Evolutionary conservation across 2,113 vertebrate genomes (phyloP).

Genomic region (Blennius ocellaris): DNA sequence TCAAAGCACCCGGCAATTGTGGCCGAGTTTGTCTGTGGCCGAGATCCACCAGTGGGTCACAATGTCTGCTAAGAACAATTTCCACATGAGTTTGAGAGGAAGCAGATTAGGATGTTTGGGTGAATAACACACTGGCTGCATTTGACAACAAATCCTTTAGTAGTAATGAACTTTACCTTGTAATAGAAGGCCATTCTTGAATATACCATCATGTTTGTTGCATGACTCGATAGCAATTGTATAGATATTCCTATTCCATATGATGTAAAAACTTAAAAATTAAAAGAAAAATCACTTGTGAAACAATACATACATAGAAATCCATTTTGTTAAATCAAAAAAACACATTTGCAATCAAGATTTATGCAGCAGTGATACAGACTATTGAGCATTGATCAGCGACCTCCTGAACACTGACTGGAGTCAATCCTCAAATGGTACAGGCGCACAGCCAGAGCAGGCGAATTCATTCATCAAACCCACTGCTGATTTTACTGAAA

Average conservation of each 20-base stretch:
- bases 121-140: conserved; percentile 20
- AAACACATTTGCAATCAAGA: background rate
- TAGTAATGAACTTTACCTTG: background rate
- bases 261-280: too few species aligned
- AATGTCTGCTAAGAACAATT: conserved; percentile 40
- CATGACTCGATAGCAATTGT: too few species aligned
- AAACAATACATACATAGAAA: too few species aligned
- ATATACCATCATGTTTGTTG: too few species aligned
- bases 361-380: background rate
- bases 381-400: background rate
- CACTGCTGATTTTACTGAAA: conserved; percentile 28
- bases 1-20: conserved; percentile 37
- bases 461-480: conserved; percentile 20
- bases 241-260: too few species aligned
- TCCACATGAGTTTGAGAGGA: conserved; percentile 24
- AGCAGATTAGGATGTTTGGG: conserved; percentile 45
- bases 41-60: conserved; percentile 26
- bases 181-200: too few species aligned
- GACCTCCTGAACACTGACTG: background rate
- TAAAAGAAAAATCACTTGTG: too few species aligned
- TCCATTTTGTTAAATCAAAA: background rate
- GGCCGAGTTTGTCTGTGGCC: conserved; percentile 32
- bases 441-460: background rate
- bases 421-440: too few species aligned
- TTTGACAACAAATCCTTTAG: conserved; percentile 21